Percentiles rank a stretch among this genome's conserved stretches.
phyloP scores from a whole-genome alignment of 2,888 invertebrate genomes.

The Plagiodera versicolora region DNA sequence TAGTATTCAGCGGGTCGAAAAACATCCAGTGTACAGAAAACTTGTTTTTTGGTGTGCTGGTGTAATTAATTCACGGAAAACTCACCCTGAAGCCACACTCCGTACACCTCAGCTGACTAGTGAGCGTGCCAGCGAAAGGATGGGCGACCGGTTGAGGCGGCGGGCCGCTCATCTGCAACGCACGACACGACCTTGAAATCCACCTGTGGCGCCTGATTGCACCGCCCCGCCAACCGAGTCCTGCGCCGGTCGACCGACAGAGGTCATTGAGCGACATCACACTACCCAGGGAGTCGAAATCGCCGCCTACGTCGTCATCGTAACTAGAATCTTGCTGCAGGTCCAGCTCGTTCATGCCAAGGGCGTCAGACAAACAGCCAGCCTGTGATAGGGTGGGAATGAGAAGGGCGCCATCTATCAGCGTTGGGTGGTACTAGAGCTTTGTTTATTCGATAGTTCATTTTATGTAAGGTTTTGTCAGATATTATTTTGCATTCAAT shows the following conservation, averaged over 20 bases:
- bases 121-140: constrained; percentile 76
- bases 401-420: too few relatives aligned
- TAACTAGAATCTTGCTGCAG: constrained; percentile 43
- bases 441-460: too few relatives aligned
- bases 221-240: constrained; percentile 47
- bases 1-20: too few relatives aligned
- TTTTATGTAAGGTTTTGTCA: too few relatives aligned
- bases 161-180: constrained; percentile 57
- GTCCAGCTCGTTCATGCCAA: constrained; percentile 59
- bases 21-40: too few relatives aligned
- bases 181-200: constrained; percentile 58
- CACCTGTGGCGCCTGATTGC: constrained; percentile 50
- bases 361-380: constrained; percentile 76
- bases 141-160: constrained; percentile 59
- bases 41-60: too few relatives aligned
- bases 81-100: constrained; percentile 70
- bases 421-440: too few relatives aligned
- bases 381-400: constrained; percentile 53
- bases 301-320: constrained; percentile 34
- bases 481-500: too few relatives aligned
- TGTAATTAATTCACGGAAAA: constrained; percentile 9
- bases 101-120: constrained; percentile 75
- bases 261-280: constrained; percentile 54
- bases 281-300: constrained; percentile 47
- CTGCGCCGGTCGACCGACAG: constrained; percentile 50